Evolutionary conservation across 2,888 invertebrate genomes (phyloP).

Genomic region (Amblyjoppa fuscipennis): DNA sequence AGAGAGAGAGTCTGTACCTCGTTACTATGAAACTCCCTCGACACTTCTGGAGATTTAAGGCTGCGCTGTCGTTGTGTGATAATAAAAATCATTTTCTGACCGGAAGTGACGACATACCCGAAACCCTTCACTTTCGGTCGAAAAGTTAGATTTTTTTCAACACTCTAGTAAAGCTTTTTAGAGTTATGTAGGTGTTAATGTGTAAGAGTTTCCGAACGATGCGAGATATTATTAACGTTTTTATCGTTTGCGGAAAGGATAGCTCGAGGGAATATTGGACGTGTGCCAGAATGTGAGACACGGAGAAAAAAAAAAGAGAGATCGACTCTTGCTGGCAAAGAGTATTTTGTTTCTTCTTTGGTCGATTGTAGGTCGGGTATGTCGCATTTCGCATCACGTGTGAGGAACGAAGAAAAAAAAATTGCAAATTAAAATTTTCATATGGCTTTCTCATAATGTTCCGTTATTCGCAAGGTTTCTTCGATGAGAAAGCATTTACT

Average conservation of each 20-base stretch:
- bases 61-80: neutral
- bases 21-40: constrained; percentile 16
- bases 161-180: neutral
- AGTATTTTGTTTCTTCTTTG: constrained; percentile 49
- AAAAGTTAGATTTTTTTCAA: neutral
- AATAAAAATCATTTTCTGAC: no score
- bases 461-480: no score
- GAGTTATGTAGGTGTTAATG: constrained; percentile 49
- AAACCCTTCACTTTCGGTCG: neutral
- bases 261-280: constrained; percentile 61
- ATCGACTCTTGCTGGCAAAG: constrained; percentile 37
- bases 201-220: constrained; percentile 50
- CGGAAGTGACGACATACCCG: no score
- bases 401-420: constrained; percentile 47
- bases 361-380: constrained; percentile 45
- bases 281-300: constrained; percentile 56
- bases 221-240: constrained; percentile 66
- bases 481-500: no score
- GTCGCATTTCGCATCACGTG: constrained; percentile 54
- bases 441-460: no score
- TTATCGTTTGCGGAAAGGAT: constrained; percentile 55
- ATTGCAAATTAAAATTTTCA: no score
- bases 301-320: constrained; percentile 32
- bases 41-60: constrained; percentile 29
- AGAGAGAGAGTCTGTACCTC: constrained; percentile 13